Conservation (phyloP, 2,113 vertebrate genomes). For the Ailurus styani region DNA sequence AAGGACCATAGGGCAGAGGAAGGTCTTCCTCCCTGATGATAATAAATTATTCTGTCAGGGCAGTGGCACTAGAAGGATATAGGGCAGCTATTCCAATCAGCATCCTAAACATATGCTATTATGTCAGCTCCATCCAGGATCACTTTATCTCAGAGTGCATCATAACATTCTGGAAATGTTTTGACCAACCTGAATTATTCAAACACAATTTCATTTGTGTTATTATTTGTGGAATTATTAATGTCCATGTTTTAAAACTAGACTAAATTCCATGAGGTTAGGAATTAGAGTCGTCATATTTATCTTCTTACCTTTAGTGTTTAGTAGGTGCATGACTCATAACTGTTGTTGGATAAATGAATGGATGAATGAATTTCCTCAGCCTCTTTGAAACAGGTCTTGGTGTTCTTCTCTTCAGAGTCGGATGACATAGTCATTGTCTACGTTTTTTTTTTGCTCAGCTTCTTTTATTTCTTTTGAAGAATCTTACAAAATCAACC, state of each 20-base stretch:
- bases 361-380: background rate
- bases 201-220: background rate
- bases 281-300: background rate
- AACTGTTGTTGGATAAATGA: background rate
- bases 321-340: background rate
- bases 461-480: background rate
- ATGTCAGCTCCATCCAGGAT: background rate
- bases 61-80: background rate
- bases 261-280: background rate
- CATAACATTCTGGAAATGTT: background rate
- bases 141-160: background rate
- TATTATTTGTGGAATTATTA: background rate
- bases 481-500: background rate
- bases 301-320: background rate
- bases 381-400: background rate
- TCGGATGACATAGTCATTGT: background rate
- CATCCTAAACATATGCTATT: background rate
- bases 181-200: background rate
- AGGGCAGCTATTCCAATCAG: background rate
- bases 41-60: background rate
- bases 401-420: background rate
- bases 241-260: background rate
- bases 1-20: background rate
- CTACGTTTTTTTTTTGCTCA: background rate
- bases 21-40: background rate